Percentiles rank a stretch among this genome's conserved stretches.
Conservation (phyloP, 2,888 invertebrate genomes). For the Clunio marinus region DNA sequence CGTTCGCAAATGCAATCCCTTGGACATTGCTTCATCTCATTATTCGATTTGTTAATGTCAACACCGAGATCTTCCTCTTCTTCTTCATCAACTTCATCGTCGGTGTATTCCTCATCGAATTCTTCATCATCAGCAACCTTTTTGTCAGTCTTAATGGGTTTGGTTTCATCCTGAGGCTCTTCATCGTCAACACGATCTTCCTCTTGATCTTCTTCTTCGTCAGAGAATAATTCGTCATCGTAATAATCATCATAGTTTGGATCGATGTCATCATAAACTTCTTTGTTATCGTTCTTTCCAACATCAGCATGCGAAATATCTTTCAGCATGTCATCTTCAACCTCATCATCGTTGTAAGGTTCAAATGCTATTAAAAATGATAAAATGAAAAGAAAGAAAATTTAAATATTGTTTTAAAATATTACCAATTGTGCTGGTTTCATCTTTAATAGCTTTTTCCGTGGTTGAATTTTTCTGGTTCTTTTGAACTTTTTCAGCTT, state of each 20-base stretch:
- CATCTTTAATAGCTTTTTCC: conserved; percentile 19
- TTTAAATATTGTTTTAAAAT: background rate
- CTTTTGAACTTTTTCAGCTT: conserved; percentile 8
- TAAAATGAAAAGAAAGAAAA: too few relatives aligned
- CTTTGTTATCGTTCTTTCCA: conserved; percentile 18
- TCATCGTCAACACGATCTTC: background rate
- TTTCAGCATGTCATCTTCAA: conserved; percentile 20
- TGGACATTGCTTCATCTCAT: conserved; percentile 57
- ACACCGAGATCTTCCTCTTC: conserved; percentile 49
- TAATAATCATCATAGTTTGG: conserved; percentile 44
- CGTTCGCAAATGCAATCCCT: conserved; percentile 61
- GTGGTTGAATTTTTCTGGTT: conserved; percentile 24
- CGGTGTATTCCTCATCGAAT: conserved; percentile 27
- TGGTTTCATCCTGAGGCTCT: conserved; percentile 16
- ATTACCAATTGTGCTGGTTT: conserved; percentile 20
- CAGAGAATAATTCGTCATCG: conserved; percentile 45
- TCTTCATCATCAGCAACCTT: conserved; percentile 19
- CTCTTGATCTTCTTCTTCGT: conserved; percentile 46
- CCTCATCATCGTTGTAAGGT: conserved; percentile 20
- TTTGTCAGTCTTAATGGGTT: conserved; percentile 34
- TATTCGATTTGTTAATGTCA: conserved; percentile 54
- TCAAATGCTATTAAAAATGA: background rate
- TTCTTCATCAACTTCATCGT: conserved; percentile 22
- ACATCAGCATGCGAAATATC: conserved; percentile 35
- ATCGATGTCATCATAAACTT: conserved; percentile 43